Evolutionary conservation across 2,797 vertebrate genomes (phyloP).

Genomic region (Natrix natrix): DNA sequence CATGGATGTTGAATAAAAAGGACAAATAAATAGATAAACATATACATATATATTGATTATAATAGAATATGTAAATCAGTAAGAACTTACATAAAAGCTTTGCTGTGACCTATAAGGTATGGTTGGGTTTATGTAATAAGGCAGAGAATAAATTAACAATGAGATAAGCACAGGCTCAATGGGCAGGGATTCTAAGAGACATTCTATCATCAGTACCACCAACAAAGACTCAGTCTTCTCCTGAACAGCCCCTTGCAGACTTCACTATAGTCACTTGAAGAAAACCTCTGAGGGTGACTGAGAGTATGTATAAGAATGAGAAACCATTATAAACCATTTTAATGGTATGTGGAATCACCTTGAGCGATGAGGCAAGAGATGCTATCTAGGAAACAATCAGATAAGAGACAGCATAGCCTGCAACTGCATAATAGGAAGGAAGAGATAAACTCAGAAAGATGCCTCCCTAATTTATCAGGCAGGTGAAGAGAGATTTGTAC

Average conservation of each 20-base stretch:
- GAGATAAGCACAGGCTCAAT: not conserved
- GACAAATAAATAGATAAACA: not conserved
- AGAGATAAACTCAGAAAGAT: not conserved
- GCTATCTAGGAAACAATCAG: not conserved
- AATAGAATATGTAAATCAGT: not conserved
- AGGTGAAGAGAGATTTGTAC: not conserved
- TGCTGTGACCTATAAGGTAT: not conserved
- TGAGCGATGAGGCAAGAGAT: not conserved
- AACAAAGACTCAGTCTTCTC: not conserved
- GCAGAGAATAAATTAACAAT: not conserved
- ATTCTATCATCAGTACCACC: not conserved
- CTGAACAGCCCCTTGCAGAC: not conserved
- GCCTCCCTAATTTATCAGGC: not conserved
- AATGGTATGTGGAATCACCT: not conserved
- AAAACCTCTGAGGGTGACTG: not conserved
- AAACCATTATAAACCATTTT: not conserved
- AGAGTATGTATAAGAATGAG: not conserved
- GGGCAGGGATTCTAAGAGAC: not conserved
- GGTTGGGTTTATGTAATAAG: not conserved
- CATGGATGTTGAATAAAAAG: not conserved
- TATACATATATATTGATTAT: not conserved
- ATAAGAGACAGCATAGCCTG: not conserved
- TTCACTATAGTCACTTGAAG: not conserved
- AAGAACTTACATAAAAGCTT: not conserved
- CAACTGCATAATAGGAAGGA: not conserved